A percentile compares a stretch with the other conserved stretches of the same genome.
phyloP scores from a whole-genome alignment of 2,113 vertebrate genomes.

The Laterallus jamaicensis region DNA sequence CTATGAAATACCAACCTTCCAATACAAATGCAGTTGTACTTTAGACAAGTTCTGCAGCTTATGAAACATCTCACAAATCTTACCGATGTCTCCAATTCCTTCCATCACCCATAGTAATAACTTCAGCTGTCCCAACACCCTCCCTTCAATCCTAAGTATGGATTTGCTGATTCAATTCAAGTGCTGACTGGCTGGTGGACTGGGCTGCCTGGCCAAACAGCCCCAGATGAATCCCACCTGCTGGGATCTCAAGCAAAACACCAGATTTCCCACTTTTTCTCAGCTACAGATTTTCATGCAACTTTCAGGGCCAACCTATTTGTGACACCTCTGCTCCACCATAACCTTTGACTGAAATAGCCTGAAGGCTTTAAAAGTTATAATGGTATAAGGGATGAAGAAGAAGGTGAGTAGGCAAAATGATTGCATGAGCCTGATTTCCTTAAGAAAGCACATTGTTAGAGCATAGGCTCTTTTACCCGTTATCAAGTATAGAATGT shows the following conservation, averaged over 20 bases:
- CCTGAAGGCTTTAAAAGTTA: neutral
- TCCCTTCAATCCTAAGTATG: accelerated
- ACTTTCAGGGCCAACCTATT: neutral
- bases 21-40: neutral
- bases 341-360: neutral
- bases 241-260: neutral
- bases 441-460: neutral
- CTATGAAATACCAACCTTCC: neutral
- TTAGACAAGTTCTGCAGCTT: neutral
- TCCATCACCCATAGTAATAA: neutral
- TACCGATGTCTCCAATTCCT: neutral
- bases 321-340: neutral
- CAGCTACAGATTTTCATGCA: neutral
- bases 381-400: neutral
- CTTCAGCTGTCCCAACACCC: neutral
- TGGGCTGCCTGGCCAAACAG: neutral
- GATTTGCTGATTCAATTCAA: neutral
- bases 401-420: neutral
- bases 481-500: neutral
- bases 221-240: neutral
- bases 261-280: neutral
- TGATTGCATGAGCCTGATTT: neutral
- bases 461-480: neutral
- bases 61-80: neutral
- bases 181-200: neutral